Conservation (phyloP, 1,140 invertebrate species). For the Hyles vespertilio region DNA sequence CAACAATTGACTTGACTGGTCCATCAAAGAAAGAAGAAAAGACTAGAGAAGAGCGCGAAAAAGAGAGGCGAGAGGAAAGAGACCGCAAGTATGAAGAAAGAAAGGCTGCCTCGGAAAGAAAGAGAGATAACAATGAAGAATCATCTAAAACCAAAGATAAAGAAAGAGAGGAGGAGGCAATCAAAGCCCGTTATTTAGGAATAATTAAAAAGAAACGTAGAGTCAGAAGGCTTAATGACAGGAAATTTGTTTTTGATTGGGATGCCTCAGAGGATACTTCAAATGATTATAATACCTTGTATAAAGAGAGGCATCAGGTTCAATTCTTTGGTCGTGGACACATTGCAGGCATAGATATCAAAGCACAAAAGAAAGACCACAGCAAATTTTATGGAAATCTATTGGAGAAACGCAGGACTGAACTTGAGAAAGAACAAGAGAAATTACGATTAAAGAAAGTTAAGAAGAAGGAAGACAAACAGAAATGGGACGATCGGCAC, state of each 20-base stretch:
- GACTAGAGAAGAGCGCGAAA: slow-evolving; percentile 55
- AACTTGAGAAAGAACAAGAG: slow-evolving; percentile 98
- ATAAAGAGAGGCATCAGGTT: slow-evolving; percentile 96
- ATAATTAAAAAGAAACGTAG: slow-evolving; percentile 95
- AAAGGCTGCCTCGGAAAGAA: slow-evolving; percentile 49
- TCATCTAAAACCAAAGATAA: slow-evolving; percentile 87
- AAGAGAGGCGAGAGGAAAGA: slow-evolving; percentile 52
- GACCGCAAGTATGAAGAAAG: slow-evolving; percentile 62
- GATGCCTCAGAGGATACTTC: slow-evolving; percentile 99
- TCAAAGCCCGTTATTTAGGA: slow-evolving; percentile 96
- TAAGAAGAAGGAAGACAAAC: slow-evolving; percentile 97
- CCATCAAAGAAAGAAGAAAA: slow-evolving; percentile 58
- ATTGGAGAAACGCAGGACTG: slow-evolving; percentile 95
- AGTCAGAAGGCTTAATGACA: slow-evolving; percentile 94
- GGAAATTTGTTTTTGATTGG: slow-evolving; percentile 99
- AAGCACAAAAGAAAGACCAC: slow-evolving; percentile 97
- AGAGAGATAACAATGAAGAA: slow-evolving; percentile 70
- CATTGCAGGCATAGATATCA: slow-evolving; percentile 98
- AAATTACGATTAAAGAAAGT: slow-evolving; percentile 95
- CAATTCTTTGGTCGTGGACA: slow-evolving; percentile 99
- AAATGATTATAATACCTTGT: slow-evolving; percentile 97
- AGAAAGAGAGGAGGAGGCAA: slow-evolving; percentile 93
- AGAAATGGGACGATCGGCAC: slow-evolving; percentile 99
- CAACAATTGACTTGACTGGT: slow-evolving; percentile 68
- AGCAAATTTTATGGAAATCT: slow-evolving; percentile 99